Evolutionary conservation across 2,113 vertebrate species (phyloP).

Genomic region (Bubo blakistoni): DNA sequence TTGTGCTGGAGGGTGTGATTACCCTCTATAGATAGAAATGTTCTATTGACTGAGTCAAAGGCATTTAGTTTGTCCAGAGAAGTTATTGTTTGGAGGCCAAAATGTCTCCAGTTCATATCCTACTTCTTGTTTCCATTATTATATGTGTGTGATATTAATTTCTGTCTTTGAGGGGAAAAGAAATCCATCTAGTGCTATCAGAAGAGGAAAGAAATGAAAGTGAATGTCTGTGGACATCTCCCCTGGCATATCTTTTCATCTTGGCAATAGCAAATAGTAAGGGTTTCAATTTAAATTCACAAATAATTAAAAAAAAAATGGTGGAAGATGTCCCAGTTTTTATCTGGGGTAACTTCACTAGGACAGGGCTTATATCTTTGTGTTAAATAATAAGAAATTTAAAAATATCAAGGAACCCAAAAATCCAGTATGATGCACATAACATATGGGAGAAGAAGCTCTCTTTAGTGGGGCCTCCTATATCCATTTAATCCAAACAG

Average conservation of each 20-base stretch:
- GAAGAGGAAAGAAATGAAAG: slow-evolving; percentile 19
- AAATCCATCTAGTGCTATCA: slow-evolving; percentile 14
- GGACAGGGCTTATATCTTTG: not conserved
- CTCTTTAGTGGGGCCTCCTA: not conserved
- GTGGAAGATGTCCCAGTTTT: not conserved
- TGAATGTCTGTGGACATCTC: not conserved
- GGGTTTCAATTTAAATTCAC: not conserved
- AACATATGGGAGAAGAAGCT: not conserved
- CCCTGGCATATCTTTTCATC: not conserved
- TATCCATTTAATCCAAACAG: not conserved
- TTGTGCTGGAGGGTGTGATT: slow-evolving; percentile 27
- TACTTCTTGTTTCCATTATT: slow-evolving; percentile 27
- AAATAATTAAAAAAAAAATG: not conserved
- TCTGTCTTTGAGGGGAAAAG: slow-evolving; percentile 13
- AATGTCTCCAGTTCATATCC: slow-evolving; percentile 66
- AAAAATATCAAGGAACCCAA: not conserved
- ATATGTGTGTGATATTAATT: slow-evolving; percentile 50
- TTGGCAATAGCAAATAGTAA: not conserved
- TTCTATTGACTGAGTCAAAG: slow-evolving; percentile 26
- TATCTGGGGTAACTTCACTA: not conserved
- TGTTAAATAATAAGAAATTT: not conserved
- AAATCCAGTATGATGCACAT: not conserved
- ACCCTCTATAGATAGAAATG: slow-evolving; percentile 14
- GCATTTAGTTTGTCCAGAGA: not conserved
- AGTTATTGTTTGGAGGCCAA: slow-evolving; percentile 71